Evolutionary conservation across 2,888 invertebrate species (phyloP).

Genomic region (Mesorhabditis spiculigera): DNA sequence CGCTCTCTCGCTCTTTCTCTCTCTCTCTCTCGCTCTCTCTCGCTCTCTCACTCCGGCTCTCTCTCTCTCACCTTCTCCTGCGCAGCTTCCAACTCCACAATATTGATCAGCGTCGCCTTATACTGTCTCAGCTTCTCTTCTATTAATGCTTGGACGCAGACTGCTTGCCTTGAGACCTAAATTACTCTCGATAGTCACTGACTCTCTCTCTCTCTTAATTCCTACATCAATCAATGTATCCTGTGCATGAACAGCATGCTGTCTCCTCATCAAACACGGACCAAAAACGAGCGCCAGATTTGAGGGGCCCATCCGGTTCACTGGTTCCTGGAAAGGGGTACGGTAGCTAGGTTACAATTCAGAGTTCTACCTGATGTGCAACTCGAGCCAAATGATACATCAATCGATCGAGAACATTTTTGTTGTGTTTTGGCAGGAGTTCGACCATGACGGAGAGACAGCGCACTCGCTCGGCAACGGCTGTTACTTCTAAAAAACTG

Average conservation of each 20-base stretch:
- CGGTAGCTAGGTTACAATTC: not conserved
- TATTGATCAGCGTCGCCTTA: slow-evolving; percentile 80
- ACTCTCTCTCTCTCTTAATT: too few species aligned
- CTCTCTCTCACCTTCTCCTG: slow-evolving; percentile 48
- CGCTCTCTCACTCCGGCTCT: too few species aligned
- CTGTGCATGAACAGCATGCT: slow-evolving; percentile 73
- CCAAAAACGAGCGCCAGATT: slow-evolving; percentile 90
- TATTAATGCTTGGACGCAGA: slow-evolving; percentile 83
- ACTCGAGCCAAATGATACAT: slow-evolving; percentile 82
- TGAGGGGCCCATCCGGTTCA: slow-evolving; percentile 85
- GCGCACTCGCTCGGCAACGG: slow-evolving; percentile 76
- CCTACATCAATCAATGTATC: slow-evolving; percentile 79
- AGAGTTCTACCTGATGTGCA: slow-evolving; percentile 40
- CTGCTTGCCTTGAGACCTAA: slow-evolving; percentile 51
- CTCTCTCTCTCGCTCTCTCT: too few species aligned
- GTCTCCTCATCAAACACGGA: slow-evolving; percentile 84
- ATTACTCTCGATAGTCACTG: slow-evolving; percentile 35
- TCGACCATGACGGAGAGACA: slow-evolving; percentile 82
- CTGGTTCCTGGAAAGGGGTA: slow-evolving; percentile 66
- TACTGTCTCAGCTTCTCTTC: slow-evolving; percentile 80
- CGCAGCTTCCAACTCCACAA: slow-evolving; percentile 80
- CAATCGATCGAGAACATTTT: slow-evolving; percentile 78
- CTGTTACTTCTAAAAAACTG: slow-evolving; percentile 69
- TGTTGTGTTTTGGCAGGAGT: slow-evolving; percentile 82
- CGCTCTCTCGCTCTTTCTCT: too few species aligned